Conservation (phyloP, 2,888 invertebrate genomes). For the Phyllotreta cruciferae region DNA sequence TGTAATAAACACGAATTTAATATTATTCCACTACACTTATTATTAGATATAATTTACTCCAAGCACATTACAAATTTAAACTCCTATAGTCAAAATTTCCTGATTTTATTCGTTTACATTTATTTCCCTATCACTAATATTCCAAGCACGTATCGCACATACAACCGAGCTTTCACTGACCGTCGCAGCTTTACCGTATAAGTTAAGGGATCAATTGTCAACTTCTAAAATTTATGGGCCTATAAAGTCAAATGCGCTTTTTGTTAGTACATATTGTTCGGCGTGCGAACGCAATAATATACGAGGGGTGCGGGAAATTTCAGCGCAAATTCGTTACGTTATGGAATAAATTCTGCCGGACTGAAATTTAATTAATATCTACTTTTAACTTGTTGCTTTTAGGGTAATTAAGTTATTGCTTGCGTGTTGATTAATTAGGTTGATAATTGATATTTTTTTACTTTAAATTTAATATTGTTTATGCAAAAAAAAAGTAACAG, state of each 20-base stretch:
- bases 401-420: neutral
- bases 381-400: neutral
- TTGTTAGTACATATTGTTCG: conserved; percentile 41
- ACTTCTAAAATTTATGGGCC: conserved; percentile 64
- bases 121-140: neutral
- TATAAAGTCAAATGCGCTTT: conserved; percentile 53
- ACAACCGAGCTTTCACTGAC: conserved; percentile 48
- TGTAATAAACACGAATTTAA: too few species aligned
- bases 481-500: too few species aligned
- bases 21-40: too few species aligned
- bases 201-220: conserved; percentile 54
- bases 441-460: too few species aligned
- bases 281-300: conserved; percentile 38
- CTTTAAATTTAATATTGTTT: too few species aligned
- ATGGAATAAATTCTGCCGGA: conserved; percentile 6
- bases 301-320: conserved; percentile 32
- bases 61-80: too few species aligned
- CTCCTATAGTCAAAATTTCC: too few species aligned
- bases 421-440: too few species aligned
- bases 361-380: too few species aligned
- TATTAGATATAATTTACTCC: too few species aligned
- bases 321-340: conserved; percentile 18
- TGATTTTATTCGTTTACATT: neutral
- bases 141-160: conserved; percentile 7
- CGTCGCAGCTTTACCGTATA: conserved; percentile 48